These are phyloP conservation scores for Siderastrea radians DNA, from an alignment of 92 coral and sea anemone species.

Conservation along the genomic window DNA sequence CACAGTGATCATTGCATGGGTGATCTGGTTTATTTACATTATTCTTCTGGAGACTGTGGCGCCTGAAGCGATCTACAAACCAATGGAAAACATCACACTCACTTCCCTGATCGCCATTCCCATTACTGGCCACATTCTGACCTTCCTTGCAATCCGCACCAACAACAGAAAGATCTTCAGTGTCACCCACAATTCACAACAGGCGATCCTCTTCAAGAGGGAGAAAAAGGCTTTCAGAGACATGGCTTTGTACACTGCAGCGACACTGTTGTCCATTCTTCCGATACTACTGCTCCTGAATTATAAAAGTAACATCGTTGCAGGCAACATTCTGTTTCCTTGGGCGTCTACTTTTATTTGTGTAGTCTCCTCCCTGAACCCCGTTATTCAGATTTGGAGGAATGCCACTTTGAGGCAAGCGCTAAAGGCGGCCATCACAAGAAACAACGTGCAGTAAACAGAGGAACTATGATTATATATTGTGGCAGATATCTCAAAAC, in stretches of 20 bases:
- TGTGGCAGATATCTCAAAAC: no score
- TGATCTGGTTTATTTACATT: constrained; percentile 3
- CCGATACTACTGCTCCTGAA: background rate
- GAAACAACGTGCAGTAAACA: background rate
- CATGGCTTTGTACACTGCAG: constrained; percentile 5
- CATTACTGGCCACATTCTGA: background rate
- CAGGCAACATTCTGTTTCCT: constrained; percentile 5
- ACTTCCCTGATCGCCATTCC: background rate
- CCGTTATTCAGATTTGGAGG: constrained; percentile 5
- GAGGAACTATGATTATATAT: no score
- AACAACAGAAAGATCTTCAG: background rate
- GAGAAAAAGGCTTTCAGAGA: constrained; percentile 8
- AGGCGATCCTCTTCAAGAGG: constrained; percentile 6
- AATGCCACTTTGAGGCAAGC: constrained; percentile 4
- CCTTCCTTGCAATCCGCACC: constrained; percentile 25
- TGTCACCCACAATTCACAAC: constrained; percentile 1
- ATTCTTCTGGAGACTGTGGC: background rate
- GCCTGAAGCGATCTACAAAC: background rate
- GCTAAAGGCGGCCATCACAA: background rate
- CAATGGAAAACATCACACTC: constrained; percentile 14
- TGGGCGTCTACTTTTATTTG: background rate
- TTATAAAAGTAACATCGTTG: background rate
- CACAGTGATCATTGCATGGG: background rate
- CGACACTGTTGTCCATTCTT: constrained; percentile 8
- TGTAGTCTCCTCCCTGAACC: background rate